Conservation (phyloP, 1,140 invertebrate genomes). For the Cataglyphis hispanica region DNA sequence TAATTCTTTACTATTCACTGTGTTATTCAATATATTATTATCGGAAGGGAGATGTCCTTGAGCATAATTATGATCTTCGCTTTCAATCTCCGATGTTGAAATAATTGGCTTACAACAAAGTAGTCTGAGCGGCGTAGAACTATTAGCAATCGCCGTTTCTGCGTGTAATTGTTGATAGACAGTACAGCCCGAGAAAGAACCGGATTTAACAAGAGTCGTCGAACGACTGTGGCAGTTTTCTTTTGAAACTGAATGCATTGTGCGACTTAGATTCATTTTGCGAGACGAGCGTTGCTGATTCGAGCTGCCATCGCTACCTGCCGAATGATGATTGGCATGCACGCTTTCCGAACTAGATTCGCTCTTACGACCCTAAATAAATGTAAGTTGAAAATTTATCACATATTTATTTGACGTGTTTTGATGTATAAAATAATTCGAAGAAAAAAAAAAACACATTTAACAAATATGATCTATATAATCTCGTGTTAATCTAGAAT, state of each 20-base stretch:
- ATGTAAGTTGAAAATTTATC: neutral
- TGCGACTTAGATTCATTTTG: slow-evolving; percentile 77
- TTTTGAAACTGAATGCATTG: slow-evolving; percentile 68
- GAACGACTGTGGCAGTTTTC: slow-evolving; percentile 75
- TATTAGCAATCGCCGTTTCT: slow-evolving; percentile 88
- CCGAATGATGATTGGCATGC: slow-evolving; percentile 78
- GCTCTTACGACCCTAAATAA: slow-evolving; percentile 86
- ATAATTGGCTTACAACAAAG: slow-evolving; percentile 76
- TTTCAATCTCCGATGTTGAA: slow-evolving; percentile 84
- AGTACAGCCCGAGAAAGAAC: slow-evolving; percentile 89
- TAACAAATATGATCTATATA: neutral
- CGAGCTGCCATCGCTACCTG: slow-evolving; percentile 82
- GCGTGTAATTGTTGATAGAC: slow-evolving; percentile 86
- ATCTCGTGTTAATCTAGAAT: too few species aligned
- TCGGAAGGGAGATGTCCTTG: slow-evolving; percentile 71
- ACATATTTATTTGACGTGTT: neutral
- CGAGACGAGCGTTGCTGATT: slow-evolving; percentile 79
- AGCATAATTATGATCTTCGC: slow-evolving; percentile 79
- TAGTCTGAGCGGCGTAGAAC: slow-evolving; percentile 86
- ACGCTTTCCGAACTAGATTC: slow-evolving; percentile 88
- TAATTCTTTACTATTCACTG: slow-evolving; percentile 78
- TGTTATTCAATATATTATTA: slow-evolving; percentile 77
- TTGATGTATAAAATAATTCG: neutral
- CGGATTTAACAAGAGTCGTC: slow-evolving; percentile 88
- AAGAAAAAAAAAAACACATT: neutral